Evolutionary conservation across 2,113 vertebrate species (phyloP), one percentile per base, ranked within the genome.

Genomic region (Dasyprocta punctata): DNA sequence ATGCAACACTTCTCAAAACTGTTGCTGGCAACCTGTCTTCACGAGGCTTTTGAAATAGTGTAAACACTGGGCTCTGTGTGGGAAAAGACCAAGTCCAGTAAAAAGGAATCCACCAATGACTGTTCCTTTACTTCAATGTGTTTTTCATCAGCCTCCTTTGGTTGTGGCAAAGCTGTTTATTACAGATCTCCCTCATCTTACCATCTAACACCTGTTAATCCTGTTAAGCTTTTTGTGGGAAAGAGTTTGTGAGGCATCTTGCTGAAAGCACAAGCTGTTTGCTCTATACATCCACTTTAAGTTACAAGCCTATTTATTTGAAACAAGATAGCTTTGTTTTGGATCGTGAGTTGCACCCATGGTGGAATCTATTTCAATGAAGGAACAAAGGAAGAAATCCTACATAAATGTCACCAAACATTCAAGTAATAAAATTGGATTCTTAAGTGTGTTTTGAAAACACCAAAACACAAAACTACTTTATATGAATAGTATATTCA

Each of bases 361-460:
- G 33, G 33, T 38, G 52, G 83, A 89, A 54, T 75, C 28, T 60
- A 28, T 94, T 86, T 56, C 30, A 20, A 36, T 54, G 73, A 47
- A 71, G 88, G 30, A 60, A 75, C 63, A 67, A 85, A 92, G 58
- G 73, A 83, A 88, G 58, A 82, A 92, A 92, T 81, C 8, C 41
- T 82, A n/a, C 13, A 52, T 44, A 61, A 61, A 84, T 88, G 47
- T 67, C 7, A 28, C 14, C 36, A 52, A 65, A 73, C 33, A 73
- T 44, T 36, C 38, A 52, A 58, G 52, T 60, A 30, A 85, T 89
- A 88, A 73, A 56, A 84, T 56, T 49, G 58, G 33, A 73, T 65
- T 96, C 44, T 80, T 81, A 95, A 52, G 38, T 58, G 33, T 85
- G 54, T 63, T 16, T 65, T 54, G 61, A 86, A 92, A 88, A 77